Conservation (phyloP, 2,888 invertebrate genomes). For the Hemithea aestivaria region DNA sequence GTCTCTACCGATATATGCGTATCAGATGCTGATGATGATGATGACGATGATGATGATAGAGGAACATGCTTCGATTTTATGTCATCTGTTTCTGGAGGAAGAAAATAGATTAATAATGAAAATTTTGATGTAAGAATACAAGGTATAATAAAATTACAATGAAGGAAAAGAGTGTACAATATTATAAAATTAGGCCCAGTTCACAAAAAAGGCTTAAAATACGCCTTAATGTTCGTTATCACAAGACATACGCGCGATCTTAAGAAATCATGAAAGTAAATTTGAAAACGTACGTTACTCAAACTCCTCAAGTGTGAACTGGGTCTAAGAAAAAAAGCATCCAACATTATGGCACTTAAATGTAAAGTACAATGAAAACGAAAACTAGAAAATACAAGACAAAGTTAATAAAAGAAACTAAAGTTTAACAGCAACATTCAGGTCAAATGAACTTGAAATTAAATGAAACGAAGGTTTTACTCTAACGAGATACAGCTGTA, state of each 20-base stretch:
- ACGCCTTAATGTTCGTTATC: too few species aligned
- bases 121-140: neutral
- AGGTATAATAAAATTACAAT: neutral
- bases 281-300: too few species aligned
- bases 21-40: conserved; percentile 53
- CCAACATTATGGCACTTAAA: too few species aligned
- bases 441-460: conserved; percentile 1
- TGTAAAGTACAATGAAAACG: too few species aligned
- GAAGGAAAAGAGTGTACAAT: too few species aligned
- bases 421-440: neutral
- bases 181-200: too few species aligned
- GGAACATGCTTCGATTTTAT: conserved; percentile 56
- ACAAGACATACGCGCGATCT: too few species aligned
- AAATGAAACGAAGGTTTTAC: conserved; percentile 1
- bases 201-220: too few species aligned
- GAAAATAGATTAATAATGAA: conserved; percentile 5
- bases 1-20: conserved; percentile 63
- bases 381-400: neutral
- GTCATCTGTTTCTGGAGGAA: conserved; percentile 47
- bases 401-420: neutral
- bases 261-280: too few species aligned
- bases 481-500: conserved; percentile 16
- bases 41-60: conserved; percentile 40
- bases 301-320: too few species aligned
- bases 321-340: too few species aligned